Evolutionary conservation across 2,888 invertebrate species (phyloP).

Genomic region (Nebria salina): DNA sequence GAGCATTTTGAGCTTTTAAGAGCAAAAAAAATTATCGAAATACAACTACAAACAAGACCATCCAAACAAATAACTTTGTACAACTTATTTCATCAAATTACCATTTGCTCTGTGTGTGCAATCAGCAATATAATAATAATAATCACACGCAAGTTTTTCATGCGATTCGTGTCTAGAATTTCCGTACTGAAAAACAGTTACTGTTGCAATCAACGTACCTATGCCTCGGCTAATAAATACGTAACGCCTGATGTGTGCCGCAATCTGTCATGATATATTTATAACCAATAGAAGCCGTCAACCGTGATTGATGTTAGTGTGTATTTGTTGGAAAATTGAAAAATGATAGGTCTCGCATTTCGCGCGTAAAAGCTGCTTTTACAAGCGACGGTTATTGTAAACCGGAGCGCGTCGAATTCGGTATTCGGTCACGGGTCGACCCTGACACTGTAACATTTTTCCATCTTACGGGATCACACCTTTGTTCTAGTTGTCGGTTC

Average conservation of each 20-base stretch:
- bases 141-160: neutral
- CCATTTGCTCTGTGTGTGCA: neutral
- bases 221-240: neutral
- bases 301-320: neutral
- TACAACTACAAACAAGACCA: neutral
- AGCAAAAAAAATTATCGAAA: too few relatives aligned
- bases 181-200: slow-evolving; percentile 1
- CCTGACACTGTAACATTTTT: neutral
- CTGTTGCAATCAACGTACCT: neutral
- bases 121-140: neutral
- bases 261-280: neutral
- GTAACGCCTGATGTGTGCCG: neutral
- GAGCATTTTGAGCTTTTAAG: too few relatives aligned
- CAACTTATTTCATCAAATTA: neutral
- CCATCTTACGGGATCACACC: neutral
- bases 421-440: neutral
- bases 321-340: neutral
- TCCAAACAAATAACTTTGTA: neutral
- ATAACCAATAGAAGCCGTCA: neutral
- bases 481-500: neutral
- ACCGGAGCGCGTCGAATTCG: neutral
- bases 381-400: neutral
- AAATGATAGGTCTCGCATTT: neutral
- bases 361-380: neutral
- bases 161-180: neutral